phyloP scores from a whole-genome alignment of 2,888 invertebrate genomes.

The Catocala sponsa region DNA sequence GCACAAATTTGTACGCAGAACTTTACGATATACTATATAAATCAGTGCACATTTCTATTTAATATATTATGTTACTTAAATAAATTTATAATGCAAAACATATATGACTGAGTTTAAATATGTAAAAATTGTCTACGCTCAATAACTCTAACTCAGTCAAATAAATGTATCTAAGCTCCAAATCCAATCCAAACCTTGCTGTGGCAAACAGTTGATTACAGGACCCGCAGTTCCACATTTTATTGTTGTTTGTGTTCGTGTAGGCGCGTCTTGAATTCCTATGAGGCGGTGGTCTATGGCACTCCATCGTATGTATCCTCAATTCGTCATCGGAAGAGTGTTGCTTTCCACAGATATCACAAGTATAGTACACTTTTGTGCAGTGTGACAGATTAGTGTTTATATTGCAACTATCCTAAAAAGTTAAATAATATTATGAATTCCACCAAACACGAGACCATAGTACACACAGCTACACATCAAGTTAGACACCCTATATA shows the following conservation, averaged over 20 bases:
- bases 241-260: conserved; percentile 63
- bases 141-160: no score
- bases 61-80: no score
- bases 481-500: no score
- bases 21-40: no score
- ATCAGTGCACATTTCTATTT: no score
- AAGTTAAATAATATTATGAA: background rate
- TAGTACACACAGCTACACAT: no score
- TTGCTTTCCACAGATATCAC: conserved; percentile 65
- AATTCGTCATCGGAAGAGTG: conserved; percentile 65
- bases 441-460: no score
- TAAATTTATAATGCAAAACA: no score
- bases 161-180: no score
- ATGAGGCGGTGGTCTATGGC: conserved; percentile 51
- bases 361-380: conserved; percentile 61
- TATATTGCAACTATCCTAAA: conserved; percentile 33
- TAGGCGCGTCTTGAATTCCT: conserved; percentile 63
- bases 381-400: conserved; percentile 32
- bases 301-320: conserved; percentile 59
- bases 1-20: no score
- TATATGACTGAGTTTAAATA: no score
- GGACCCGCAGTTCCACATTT: conserved; percentile 86
- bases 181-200: conserved; percentile 80
- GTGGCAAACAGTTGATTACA: conserved; percentile 83
- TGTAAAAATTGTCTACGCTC: no score